These are phyloP conservation scores for Teinopalpus imperialis DNA, from an alignment of 2,888 invertebrate species.

Conservation along the genomic window DNA sequence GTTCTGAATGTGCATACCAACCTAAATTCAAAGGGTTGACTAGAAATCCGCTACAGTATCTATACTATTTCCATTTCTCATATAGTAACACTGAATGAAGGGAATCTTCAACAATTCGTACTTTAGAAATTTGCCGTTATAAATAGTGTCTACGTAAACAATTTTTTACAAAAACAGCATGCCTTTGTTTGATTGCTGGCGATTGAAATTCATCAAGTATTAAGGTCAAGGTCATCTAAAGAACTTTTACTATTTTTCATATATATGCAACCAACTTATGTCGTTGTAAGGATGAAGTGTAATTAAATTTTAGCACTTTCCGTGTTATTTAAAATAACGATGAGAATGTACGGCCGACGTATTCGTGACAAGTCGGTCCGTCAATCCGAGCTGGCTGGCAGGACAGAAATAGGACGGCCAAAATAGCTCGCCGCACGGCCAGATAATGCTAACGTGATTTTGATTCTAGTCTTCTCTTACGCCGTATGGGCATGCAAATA, in stretches of 20 bases:
- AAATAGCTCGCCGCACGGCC: slow-evolving; percentile 76
- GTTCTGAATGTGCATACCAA: slow-evolving; percentile 22
- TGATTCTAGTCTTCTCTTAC: slow-evolving; percentile 67
- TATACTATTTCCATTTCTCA: slow-evolving; percentile 25
- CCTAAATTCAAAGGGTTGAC: slow-evolving; percentile 32
- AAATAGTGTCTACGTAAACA: slow-evolving; percentile 1
- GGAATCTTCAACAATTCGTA: slow-evolving; percentile 6
- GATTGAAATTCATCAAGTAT: slow-evolving; percentile 47
- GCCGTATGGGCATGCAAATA: slow-evolving; percentile 40
- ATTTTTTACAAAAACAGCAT: slow-evolving; percentile 11
- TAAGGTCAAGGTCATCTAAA: slow-evolving; percentile 75
- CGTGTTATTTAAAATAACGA: slow-evolving; percentile 47
- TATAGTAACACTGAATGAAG: slow-evolving; percentile 15
- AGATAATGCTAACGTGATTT: slow-evolving; percentile 77
- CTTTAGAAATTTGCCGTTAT: neutral
- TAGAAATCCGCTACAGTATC: slow-evolving; percentile 31
- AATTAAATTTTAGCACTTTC: neutral
- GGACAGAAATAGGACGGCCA: slow-evolving; percentile 69
- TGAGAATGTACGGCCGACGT: slow-evolving; percentile 55
- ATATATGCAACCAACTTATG: slow-evolving; percentile 28
- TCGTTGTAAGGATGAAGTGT: neutral
- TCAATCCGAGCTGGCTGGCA: slow-evolving; percentile 79
- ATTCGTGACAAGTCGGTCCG: slow-evolving; percentile 75
- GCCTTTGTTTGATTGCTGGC: slow-evolving; percentile 31
- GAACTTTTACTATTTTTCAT: slow-evolving; percentile 37